phyloP scores from a whole-genome alignment of 2,113 vertebrate genomes.

The Misgurnus mizolepis region DNA sequence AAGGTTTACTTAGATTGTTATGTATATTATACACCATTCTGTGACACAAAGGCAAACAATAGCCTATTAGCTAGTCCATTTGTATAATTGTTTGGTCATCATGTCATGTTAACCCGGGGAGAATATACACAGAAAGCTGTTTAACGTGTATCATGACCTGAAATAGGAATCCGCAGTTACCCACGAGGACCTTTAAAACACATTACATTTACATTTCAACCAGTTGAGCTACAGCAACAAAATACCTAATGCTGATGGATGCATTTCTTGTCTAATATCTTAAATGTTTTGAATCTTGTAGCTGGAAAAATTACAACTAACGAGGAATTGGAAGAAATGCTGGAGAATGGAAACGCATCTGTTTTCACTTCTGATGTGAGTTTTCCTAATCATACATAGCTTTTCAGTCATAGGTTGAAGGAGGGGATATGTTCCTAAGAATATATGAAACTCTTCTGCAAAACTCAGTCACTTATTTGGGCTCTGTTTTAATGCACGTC shows the following conservation, averaged over 20 bases:
- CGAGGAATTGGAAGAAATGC: conserved; percentile 93
- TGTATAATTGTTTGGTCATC: background rate
- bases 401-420: background rate
- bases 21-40: conserved; percentile 9
- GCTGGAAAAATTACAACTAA: conserved; percentile 89
- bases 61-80: background rate
- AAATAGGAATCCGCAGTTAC: background rate
- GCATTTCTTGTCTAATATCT: background rate
- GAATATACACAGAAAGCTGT: background rate
- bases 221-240: too few relatives aligned
- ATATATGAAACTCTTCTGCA: background rate
- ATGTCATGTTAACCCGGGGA: background rate
- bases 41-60: conserved; percentile 32
- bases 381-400: background rate
- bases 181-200: background rate
- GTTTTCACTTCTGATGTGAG: conserved; percentile 94
- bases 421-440: too few relatives aligned
- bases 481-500: background rate
- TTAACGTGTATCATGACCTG: background rate
- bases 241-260: background rate
- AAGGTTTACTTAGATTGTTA: background rate
- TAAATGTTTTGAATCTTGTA: conserved; percentile 57
- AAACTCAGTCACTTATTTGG: too few relatives aligned
- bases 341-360: conserved; percentile 91
- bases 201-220: too few relatives aligned